These are phyloP conservation scores for Hirundo rustica DNA, from an alignment of 2,797 vertebrate genomes.

Conservation along the genomic window DNA sequence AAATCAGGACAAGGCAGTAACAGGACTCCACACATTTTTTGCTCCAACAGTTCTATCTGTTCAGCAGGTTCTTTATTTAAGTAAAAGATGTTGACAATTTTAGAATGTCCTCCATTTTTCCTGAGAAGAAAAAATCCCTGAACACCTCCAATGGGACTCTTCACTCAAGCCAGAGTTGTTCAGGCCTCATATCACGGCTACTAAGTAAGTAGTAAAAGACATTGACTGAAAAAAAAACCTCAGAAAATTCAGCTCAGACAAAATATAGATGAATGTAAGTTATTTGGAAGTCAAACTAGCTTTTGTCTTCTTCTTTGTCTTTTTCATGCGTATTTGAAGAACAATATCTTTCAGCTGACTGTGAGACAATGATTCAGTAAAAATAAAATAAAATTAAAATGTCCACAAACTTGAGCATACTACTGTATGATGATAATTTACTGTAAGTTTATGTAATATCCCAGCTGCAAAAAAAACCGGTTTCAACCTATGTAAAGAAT, in stretches of 20 bases:
- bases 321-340: neutral
- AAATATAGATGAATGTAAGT: neutral
- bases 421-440: neutral
- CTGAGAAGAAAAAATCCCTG: neutral
- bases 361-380: neutral
- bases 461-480: conserved; percentile 8
- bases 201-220: neutral
- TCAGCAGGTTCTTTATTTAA: neutral
- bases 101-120: neutral
- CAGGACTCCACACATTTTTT: neutral
- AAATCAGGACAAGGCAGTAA: neutral
- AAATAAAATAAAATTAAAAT: neutral
- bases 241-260: neutral
- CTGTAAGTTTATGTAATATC: neutral
- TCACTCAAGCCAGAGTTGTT: neutral
- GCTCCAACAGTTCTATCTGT: neutral
- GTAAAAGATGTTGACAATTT: neutral
- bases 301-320: neutral
- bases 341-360: neutral
- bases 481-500: neutral
- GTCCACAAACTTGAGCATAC: neutral
- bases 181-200: neutral
- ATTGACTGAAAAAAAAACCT: neutral
- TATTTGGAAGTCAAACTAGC: neutral
- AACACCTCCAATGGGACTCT: neutral